Evolutionary conservation across 2,888 invertebrate genomes (phyloP), one percentile per base, ranked within the genome.

Genomic region (Morpho achilles): DNA sequence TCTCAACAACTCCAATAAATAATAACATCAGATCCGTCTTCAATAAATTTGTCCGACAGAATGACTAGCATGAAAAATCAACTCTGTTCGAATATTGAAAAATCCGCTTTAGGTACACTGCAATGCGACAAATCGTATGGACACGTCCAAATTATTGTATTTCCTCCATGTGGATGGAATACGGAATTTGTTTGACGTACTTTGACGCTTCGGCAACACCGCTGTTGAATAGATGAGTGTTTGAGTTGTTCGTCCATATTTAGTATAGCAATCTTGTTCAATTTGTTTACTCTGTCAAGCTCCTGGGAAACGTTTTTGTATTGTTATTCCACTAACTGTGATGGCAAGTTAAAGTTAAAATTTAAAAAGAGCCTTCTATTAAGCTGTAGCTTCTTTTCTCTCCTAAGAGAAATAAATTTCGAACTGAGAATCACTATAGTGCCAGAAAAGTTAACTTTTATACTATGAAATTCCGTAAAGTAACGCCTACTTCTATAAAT

Each of bases 61-160:
- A 59, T 68, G 65, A 66, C 68, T 63, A 63, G 61, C 61, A 53
- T 61, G 59, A 67, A 68, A 67, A 66, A 64, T 66, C 64, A 67
- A 63, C 53, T 49, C 42, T 43, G 48, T 46, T 47, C 55, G 63
- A 82, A 79, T 78, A 80, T 81, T 80, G 77, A 82, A 82, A 80
- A 79, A 69, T 74, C 70, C 71, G 66, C 71, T 63, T 68, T 69
- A 66, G 72, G 72, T 71, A 68, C 32, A 67, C 84, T 85, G 84
- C 87, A 86, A 68, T 86, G 87, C 86, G 86, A 83, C 85, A 86
- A 84, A 81, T 84, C 79, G 80, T 69, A 79, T 77, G 80, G 79
- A 86, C 87, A 87, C 69, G 69, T 70, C 66, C 63, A 67, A 69
- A 72, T 71, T 72, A 69, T 70, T 70, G 67, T 68, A 69, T 68